Conservation (phyloP, 2,113 vertebrate species). For the Hippocampus zosterae region DNA sequence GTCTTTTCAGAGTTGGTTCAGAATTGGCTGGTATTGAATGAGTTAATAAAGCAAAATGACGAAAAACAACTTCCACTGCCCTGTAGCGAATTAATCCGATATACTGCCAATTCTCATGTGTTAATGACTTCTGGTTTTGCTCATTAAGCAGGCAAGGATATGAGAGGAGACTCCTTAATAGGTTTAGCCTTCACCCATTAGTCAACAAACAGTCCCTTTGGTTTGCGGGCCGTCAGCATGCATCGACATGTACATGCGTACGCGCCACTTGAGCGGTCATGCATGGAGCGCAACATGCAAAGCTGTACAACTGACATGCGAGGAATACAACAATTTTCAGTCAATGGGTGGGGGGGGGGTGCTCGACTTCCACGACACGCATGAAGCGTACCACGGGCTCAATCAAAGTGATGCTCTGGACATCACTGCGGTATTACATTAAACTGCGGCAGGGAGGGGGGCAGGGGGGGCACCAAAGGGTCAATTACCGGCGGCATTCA, state of each 20-base stretch:
- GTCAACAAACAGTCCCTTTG: conserved; percentile 18
- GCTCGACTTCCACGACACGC: conserved; percentile 27
- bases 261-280: conserved; percentile 13
- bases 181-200: conserved; percentile 19
- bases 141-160: conserved; percentile 55
- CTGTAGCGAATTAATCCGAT: conserved; percentile 60
- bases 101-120: conserved; percentile 43
- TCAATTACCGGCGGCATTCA: conserved; percentile 62
- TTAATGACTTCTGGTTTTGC: conserved; percentile 59
- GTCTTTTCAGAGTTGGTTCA: too few species aligned
- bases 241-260: background rate
- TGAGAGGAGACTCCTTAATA: conserved; percentile 23
- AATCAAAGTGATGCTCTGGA: conserved; percentile 2
- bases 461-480: conserved; percentile 36
- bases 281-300: conserved; percentile 9
- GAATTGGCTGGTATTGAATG: too few species aligned
- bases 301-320: too few species aligned
- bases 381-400: background rate
- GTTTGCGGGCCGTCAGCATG: conserved; percentile 35
- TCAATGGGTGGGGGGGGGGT: conserved; percentile 29
- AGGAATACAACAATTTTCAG: conserved; percentile 17
- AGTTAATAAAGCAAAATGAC: too few species aligned
- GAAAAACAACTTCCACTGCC: background rate
- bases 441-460: conserved; percentile 23
- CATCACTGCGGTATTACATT: conserved; percentile 39